These are phyloP conservation scores for Pseudoips prasinana DNA, from an alignment of 2,888 invertebrate species.

Conservation along the genomic window DNA sequence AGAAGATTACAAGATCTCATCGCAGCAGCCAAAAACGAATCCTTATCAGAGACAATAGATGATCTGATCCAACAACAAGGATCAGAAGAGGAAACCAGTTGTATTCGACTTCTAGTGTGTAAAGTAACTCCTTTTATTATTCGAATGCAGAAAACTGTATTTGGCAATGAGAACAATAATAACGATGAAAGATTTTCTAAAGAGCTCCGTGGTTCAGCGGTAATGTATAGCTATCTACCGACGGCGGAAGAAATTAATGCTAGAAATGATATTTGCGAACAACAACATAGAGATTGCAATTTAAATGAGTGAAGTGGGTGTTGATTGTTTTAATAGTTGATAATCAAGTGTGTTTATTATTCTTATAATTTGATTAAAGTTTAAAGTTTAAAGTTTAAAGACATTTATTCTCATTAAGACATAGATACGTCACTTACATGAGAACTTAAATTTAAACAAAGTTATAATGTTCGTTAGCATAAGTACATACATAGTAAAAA, in stretches of 20 bases:
- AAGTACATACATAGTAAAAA: no score
- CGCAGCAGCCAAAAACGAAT: conserved; percentile 81
- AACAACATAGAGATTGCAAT: conserved; percentile 76
- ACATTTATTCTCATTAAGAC: no score
- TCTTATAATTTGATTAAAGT: no score
- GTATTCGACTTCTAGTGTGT: conserved; percentile 87
- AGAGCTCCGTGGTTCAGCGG: conserved; percentile 53
- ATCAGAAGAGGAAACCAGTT: conserved; percentile 83
- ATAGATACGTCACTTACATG: no score
- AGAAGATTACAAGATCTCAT: conserved; percentile 80
- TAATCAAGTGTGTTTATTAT: background rate
- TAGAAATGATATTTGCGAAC: conserved; percentile 84
- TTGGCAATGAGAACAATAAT: conserved; percentile 60
- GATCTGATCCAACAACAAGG: conserved; percentile 80
- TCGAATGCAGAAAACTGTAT: conserved; percentile 87
- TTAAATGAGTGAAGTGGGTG: conserved; percentile 49
- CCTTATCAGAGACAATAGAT: conserved; percentile 84
- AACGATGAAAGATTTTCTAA: conserved; percentile 42
- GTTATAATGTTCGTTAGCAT: no score
- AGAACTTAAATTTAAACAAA: no score
- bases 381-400: no score
- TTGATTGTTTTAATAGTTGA: conserved; percentile 4
- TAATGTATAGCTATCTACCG: conserved; percentile 84
- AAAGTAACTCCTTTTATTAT: conserved; percentile 89
- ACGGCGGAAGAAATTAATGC: conserved; percentile 80